These are phyloP conservation scores for Desmophyllum pertusum DNA, from an alignment of 92 coral and sea anemone species.

Conservation along the genomic window DNA sequence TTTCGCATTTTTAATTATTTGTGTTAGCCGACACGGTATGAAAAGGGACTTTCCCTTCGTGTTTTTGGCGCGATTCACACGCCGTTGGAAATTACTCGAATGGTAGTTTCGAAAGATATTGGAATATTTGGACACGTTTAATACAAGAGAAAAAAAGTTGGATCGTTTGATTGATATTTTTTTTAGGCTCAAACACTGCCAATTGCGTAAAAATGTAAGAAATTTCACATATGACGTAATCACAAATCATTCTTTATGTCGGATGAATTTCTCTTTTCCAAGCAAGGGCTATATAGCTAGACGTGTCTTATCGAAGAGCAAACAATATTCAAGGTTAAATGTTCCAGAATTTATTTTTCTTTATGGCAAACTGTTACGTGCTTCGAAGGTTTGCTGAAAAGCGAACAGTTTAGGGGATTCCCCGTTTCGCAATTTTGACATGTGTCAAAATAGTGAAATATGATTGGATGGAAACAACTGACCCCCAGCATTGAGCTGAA, in stretches of 20 bases:
- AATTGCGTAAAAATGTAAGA: background rate
- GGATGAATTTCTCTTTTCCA: background rate
- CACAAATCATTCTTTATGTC: background rate
- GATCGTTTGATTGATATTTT: background rate
- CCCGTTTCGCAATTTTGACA: conserved; percentile 18
- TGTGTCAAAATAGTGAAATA: background rate
- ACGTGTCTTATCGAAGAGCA: background rate
- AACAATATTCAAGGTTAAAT: background rate
- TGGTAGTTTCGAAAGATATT: background rate
- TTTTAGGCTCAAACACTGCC: background rate
- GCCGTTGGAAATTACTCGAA: background rate
- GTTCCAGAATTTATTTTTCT: background rate
- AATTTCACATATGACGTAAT: conserved; percentile 10
- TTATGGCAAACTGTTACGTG: background rate
- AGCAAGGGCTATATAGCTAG: background rate
- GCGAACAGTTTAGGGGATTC: conserved; percentile 37
- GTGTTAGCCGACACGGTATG: background rate
- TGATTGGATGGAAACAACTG: conserved; percentile 13
- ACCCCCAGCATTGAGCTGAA: conserved; percentile 19
- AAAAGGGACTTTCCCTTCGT: conserved; percentile 27
- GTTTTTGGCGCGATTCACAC: background rate
- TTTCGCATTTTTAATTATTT: conserved; percentile 10
- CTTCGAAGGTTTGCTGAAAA: background rate
- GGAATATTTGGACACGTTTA: background rate
- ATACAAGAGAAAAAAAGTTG: background rate